Conservation (phyloP, 2,888 invertebrate genomes). For the Autographa gamma region DNA sequence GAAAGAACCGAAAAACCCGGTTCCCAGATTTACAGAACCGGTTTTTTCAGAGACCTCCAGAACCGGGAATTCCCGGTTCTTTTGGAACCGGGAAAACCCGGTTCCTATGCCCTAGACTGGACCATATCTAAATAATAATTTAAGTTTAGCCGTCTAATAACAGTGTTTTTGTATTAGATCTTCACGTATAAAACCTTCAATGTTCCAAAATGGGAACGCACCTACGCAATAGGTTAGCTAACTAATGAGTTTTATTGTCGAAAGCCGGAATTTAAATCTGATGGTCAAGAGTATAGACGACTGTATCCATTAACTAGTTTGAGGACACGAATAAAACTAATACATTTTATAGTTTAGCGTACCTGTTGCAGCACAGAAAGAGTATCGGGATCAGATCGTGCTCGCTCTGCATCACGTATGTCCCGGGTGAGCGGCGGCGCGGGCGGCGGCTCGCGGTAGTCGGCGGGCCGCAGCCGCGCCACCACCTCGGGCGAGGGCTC, state of each 20-base stretch:
- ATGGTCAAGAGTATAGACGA: background rate
- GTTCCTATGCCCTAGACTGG: too few species aligned
- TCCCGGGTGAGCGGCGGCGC: constrained; percentile 75
- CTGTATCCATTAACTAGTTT: background rate
- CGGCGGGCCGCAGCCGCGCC: constrained; percentile 88
- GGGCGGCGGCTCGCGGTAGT: constrained; percentile 77
- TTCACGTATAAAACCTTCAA: constrained; percentile 6
- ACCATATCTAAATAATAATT: background rate
- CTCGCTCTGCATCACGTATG: constrained; percentile 77
- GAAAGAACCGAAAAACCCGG: too few species aligned
- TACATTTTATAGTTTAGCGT: background rate
- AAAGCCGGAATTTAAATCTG: background rate
- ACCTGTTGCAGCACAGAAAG: constrained; percentile 86
- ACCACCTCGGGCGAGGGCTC: constrained; percentile 92
- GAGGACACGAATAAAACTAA: background rate
- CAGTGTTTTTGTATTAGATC: background rate
- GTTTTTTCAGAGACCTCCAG: too few species aligned
- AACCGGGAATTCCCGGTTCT: too few species aligned
- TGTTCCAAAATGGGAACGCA: background rate
- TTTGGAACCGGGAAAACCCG: too few species aligned
- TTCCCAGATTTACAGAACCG: too few species aligned
- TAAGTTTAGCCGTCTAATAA: background rate
- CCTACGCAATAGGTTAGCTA: background rate
- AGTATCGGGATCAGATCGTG: constrained; percentile 84
- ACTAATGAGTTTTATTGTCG: background rate